phyloP scores from a whole-genome alignment of 2,888 invertebrate species.

The Caenorhabditis zanzibari region DNA sequence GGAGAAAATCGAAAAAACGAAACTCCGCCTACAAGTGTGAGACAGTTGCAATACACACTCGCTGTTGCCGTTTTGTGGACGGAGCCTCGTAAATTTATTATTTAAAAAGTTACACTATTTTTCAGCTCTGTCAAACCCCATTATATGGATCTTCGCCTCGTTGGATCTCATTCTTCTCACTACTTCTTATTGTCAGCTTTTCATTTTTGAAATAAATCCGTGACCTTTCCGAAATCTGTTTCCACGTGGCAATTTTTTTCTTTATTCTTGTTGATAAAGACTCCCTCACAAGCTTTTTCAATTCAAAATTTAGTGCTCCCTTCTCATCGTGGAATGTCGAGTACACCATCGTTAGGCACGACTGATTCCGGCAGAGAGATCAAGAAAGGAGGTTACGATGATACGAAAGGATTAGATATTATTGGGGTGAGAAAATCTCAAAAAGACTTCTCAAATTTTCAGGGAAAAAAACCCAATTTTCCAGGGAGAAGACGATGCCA shows the following conservation, averaged over 20 bases:
- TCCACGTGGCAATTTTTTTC: no score
- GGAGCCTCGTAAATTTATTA: no score
- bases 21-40: no score
- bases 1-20: no score
- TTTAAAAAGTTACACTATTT: background rate
- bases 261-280: no score
- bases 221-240: no score
- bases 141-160: background rate
- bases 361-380: background rate
- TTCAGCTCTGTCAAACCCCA: conserved; percentile 41
- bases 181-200: background rate
- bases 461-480: background rate
- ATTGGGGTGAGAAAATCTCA: no score
- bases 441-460: background rate
- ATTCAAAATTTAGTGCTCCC: no score
- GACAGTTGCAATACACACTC: no score
- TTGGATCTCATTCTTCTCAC: background rate
- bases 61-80: no score
- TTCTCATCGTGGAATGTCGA: no score
- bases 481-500: background rate
- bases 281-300: no score
- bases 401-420: background rate
- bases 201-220: background rate
- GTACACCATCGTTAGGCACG: background rate
- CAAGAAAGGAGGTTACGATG: background rate